A percentile compares a stretch with the other conserved stretches of the same genome.
phyloP scores from a whole-genome alignment of 2,113 vertebrate species.

The Scytalopus superciliaris region DNA sequence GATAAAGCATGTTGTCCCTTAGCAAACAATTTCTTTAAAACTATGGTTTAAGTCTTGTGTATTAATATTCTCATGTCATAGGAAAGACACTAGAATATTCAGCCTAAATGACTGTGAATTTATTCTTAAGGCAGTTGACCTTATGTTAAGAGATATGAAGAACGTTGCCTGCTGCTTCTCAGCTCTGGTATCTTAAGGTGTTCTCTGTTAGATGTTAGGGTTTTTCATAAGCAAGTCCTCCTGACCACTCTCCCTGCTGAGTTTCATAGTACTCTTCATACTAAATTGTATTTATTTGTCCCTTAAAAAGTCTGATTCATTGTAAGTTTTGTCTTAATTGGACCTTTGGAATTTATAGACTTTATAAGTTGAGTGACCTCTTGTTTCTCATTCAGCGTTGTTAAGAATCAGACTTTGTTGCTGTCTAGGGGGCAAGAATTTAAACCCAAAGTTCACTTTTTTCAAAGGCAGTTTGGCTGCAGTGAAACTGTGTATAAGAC shows the following conservation, averaged over 20 bases:
- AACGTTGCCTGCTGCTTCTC: background rate
- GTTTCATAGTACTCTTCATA: background rate
- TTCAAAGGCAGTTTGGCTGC: background rate
- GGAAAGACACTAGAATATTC: background rate
- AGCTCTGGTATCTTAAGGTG: background rate
- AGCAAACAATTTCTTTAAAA: background rate
- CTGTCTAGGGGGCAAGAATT: background rate
- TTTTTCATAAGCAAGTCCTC: background rate
- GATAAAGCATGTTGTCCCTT: background rate
- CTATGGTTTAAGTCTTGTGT: background rate
- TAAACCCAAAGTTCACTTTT: background rate
- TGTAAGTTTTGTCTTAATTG: background rate
- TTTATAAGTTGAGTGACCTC: background rate
- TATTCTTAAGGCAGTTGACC: background rate
- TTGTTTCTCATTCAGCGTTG: background rate
- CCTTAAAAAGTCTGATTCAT: background rate
- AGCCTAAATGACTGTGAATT: background rate
- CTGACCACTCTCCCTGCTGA: background rate
- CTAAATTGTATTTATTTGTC: background rate
- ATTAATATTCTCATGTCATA: background rate
- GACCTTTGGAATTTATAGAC: background rate
- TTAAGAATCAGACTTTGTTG: background rate
- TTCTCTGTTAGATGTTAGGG: background rate
- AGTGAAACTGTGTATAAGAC: background rate
- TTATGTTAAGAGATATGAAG: background rate